Conservation (phyloP, 2,797 vertebrate genomes). For the Manis javanica region DNA sequence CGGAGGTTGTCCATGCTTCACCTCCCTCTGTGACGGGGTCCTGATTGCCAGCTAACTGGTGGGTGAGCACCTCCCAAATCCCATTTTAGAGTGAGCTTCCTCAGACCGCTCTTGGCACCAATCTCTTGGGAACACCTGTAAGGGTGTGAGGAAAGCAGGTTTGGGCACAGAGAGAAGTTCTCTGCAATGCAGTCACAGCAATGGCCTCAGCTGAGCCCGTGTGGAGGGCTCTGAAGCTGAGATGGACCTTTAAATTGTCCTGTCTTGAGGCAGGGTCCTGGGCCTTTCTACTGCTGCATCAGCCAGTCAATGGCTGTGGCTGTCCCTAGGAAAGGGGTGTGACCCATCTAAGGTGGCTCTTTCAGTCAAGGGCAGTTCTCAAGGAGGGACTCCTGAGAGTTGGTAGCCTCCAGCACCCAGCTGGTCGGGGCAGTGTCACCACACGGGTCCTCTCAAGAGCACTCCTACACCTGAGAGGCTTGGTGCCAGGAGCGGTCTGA, state of each 20-base stretch:
- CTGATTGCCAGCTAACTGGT: neutral
- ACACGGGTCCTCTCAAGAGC: neutral
- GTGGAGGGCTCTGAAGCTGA: neutral
- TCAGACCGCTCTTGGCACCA: neutral
- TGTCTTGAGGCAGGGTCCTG: neutral
- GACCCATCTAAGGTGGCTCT: neutral
- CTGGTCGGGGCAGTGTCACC: neutral
- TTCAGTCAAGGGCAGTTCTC: neutral
- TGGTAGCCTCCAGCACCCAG: neutral
- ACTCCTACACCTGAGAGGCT: neutral
- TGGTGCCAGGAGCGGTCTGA: neutral
- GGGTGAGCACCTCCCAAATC: neutral
- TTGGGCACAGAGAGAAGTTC: neutral
- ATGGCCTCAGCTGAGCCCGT: neutral
- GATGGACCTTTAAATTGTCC: neutral
- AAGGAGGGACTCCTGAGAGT: neutral
- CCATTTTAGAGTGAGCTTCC: neutral
- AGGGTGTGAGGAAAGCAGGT: neutral
- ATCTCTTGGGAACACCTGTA: neutral
- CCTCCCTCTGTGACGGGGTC: neutral
- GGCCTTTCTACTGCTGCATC: neutral
- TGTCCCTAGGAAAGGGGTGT: neutral
- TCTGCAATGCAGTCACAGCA: neutral
- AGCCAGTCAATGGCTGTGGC: neutral
- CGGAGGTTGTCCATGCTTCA: neutral